Base-by-base conservation (phyloP, 2,888 invertebrate species). In the Drosophila koepferae region DNA sequence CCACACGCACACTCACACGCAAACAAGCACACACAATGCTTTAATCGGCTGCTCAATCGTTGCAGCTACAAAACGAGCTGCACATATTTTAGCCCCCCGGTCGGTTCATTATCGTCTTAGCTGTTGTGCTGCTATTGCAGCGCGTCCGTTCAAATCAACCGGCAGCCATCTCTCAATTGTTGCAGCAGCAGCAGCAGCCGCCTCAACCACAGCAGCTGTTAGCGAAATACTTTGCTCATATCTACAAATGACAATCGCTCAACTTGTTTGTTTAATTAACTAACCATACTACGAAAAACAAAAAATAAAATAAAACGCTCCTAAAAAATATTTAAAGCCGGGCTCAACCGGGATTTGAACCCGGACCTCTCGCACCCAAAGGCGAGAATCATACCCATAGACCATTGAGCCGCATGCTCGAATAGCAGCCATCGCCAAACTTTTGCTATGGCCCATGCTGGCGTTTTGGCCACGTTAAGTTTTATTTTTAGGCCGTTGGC, bases 301-400 rank as follows among this genome's bases (percentile, higher is more conserved):
- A 2, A 23, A 23, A 4, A 23, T 0, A 59, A 43, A 43, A 23
- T 46, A 40, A 54, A 23, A 40, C 4, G 12, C 18, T 44, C 20
- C 59, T 38, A 61, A 72, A 63, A n/a, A 63, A 78, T 44, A 46
- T 51, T 8, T 38, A 58, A n/a, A 3, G 18, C 63, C 63, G 92
- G 92, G 92, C 92, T 92, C 92, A 92, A 92, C 92, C 92, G 92
- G 92, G 92, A 92, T 92, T 92, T 92, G 92, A 92, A 92, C 92
- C 92, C 92, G 92, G 92, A 92, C 92, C 92, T 92, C 92, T 92
- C 92, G 92, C 92, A 92, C 92, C 92, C 92, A 91, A 92, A 92
- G n/a, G 92, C 92, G 92, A 92, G 91, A 92, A 92, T 92, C 92
- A 92, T 92, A 91, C 92, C 92, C 91, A 92, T 92, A 92, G 92